Evolutionary conservation across 2,113 vertebrate genomes (phyloP).

Genomic region (Lethenteron camtschaticum): DNA sequence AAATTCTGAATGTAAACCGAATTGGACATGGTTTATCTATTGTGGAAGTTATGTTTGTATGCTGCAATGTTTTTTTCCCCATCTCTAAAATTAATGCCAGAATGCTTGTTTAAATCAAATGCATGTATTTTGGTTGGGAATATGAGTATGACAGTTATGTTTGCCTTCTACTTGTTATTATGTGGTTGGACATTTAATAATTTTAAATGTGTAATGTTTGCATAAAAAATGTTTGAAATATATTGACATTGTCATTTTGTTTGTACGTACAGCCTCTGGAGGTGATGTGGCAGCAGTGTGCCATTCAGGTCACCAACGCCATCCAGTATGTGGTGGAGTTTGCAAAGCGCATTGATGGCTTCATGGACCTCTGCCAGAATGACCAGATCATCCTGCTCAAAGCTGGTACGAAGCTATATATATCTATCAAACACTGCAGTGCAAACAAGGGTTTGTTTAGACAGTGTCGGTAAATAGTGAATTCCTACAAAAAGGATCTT

Average conservation of each 20-base stretch:
- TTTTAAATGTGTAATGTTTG: no score
- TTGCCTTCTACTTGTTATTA: not conserved
- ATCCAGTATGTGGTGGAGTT: slow-evolving; percentile 99
- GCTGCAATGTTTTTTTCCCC: no score
- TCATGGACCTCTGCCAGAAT: slow-evolving; percentile 99
- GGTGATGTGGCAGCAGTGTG: slow-evolving; percentile 92
- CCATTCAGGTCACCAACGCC: slow-evolving; percentile 92
- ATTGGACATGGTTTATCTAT: no score
- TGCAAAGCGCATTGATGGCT: slow-evolving; percentile 91
- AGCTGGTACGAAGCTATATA: slow-evolving; percentile 47
- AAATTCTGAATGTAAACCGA: no score
- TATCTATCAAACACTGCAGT: slow-evolving; percentile 11
- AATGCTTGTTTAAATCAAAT: no score
- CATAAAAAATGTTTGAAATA: no score
- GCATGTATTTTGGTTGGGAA: not conserved
- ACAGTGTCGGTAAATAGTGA: no score
- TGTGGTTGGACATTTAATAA: slow-evolving; percentile 12
- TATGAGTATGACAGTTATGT: slow-evolving; percentile 8
- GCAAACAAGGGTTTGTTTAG: no score
- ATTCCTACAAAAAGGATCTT: no score
- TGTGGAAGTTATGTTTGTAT: no score
- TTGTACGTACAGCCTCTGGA: slow-evolving; percentile 46
- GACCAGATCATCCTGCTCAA: slow-evolving; percentile 97
- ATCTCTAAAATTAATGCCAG: no score
- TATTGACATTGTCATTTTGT: not conserved